A percentile compares a stretch with the other conserved stretches of the same genome.
These are phyloP conservation scores for Noturus placidus DNA, from an alignment of 2,113 vertebrate genomes.

Conservation along the genomic window DNA sequence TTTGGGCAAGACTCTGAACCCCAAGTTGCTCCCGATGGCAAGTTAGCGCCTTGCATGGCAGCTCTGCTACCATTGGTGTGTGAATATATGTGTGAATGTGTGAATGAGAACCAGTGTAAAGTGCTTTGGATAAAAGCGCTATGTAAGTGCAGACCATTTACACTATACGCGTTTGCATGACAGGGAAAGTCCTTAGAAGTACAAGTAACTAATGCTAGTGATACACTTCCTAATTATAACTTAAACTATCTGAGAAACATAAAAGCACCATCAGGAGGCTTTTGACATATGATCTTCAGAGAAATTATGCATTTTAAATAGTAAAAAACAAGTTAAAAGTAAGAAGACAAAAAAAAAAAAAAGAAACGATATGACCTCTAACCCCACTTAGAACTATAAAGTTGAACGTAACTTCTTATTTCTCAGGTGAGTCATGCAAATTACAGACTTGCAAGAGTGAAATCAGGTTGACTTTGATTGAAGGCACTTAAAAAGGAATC, in stretches of 20 bases:
- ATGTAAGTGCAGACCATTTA: too few relatives aligned
- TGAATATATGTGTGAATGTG: too few relatives aligned
- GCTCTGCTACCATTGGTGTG: too few relatives aligned
- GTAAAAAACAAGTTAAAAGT: too few relatives aligned
- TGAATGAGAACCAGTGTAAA: too few relatives aligned
- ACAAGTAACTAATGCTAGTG: neutral
- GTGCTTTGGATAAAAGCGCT: too few relatives aligned
- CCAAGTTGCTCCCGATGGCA: too few relatives aligned
- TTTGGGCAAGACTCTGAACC: too few relatives aligned
- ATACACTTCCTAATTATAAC: neutral
- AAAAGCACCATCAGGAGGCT: neutral
- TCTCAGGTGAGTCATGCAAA: neutral
- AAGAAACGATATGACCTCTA: neutral
- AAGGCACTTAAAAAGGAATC: constrained; percentile 20
- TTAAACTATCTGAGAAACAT: neutral
- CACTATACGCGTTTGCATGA: too few relatives aligned
- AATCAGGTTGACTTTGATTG: constrained; percentile 18
- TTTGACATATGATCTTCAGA: neutral
- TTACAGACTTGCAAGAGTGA: neutral
- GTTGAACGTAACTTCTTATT: neutral
- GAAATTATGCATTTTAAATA: neutral
- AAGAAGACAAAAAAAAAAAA: neutral
- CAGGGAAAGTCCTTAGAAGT: neutral
- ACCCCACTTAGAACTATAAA: neutral
- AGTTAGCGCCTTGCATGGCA: too few relatives aligned